Percentiles rank a stretch among this genome's conserved stretches.
These are phyloP conservation scores for Porites cylindrica DNA, from an alignment of 92 coral and sea anemone species.

Conservation along the genomic window DNA sequence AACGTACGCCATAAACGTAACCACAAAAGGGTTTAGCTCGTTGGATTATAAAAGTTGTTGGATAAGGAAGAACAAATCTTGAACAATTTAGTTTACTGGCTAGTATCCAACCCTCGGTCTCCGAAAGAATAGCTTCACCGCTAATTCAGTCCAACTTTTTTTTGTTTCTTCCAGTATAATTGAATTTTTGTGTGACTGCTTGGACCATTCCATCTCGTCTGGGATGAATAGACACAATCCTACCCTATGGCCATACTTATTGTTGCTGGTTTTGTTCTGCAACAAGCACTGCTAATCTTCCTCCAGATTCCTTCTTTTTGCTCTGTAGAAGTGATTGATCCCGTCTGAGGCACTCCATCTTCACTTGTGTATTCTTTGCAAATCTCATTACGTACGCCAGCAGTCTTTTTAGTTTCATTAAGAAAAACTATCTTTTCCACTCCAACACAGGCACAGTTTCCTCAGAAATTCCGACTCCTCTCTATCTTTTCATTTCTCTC, in stretches of 20 bases:
- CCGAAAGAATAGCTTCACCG: too few species aligned
- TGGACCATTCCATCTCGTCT: too few species aligned
- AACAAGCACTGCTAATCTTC: slow-evolving; percentile 17
- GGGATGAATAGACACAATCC: too few species aligned
- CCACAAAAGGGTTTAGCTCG: too few species aligned
- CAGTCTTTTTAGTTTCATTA: slow-evolving; percentile 8
- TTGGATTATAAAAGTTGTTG: too few species aligned
- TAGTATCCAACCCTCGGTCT: too few species aligned
- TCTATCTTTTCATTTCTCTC: neutral
- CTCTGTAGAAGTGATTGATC: neutral
- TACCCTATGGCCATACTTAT: slow-evolving; percentile 38
- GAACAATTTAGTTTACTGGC: neutral
- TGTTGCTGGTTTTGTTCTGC: slow-evolving; percentile 35
- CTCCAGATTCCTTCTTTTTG: neutral
- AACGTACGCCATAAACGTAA: too few species aligned
- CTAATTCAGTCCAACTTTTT: too few species aligned
- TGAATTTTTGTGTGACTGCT: too few species aligned
- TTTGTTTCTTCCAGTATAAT: too few species aligned
- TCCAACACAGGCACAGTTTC: neutral
- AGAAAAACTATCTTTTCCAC: neutral
- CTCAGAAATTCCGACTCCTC: slow-evolving; percentile 7
- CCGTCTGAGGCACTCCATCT: neutral
- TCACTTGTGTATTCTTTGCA: neutral
- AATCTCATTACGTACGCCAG: slow-evolving; percentile 22
- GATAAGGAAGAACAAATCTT: too few species aligned